Conservation (phyloP, 2,113 vertebrate genomes). For the Clarias magur region DNA sequence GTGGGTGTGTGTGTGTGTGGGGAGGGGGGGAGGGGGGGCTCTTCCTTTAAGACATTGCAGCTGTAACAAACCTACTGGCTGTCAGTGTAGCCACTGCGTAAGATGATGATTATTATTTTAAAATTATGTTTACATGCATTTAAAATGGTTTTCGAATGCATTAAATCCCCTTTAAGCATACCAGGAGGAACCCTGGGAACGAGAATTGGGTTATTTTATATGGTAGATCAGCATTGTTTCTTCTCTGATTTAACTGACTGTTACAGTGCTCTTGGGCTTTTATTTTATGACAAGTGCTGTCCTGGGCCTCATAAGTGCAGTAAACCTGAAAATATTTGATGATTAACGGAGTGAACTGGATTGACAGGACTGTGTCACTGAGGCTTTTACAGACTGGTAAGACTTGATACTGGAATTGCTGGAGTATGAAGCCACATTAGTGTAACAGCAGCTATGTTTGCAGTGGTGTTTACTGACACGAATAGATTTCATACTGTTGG, state of each 20-base stretch:
- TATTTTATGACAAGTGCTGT: background rate
- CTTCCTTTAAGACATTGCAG: background rate
- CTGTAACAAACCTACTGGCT: background rate
- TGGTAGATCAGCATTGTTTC: background rate
- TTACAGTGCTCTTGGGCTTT: conserved; percentile 4
- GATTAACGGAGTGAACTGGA: background rate
- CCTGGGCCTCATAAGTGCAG: conserved; percentile 5
- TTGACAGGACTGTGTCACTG: background rate
- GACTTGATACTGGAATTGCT: background rate
- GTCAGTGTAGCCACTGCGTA: too few relatives aligned
- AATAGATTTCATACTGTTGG: background rate
- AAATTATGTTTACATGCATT: background rate
- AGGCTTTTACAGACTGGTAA: background rate
- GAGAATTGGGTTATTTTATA: background rate
- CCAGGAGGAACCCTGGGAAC: background rate
- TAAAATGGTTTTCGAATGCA: background rate
- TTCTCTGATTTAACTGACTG: background rate
- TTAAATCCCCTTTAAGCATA: background rate
- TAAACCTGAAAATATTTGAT: background rate
- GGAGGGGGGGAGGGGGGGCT: too few relatives aligned
- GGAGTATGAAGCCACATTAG: background rate
- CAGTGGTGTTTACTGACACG: background rate
- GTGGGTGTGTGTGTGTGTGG: too few relatives aligned
- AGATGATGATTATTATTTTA: too few relatives aligned
- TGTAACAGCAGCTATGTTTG: background rate